Conservation (phyloP, 2,113 vertebrate genomes). For the Struthio camelus region DNA sequence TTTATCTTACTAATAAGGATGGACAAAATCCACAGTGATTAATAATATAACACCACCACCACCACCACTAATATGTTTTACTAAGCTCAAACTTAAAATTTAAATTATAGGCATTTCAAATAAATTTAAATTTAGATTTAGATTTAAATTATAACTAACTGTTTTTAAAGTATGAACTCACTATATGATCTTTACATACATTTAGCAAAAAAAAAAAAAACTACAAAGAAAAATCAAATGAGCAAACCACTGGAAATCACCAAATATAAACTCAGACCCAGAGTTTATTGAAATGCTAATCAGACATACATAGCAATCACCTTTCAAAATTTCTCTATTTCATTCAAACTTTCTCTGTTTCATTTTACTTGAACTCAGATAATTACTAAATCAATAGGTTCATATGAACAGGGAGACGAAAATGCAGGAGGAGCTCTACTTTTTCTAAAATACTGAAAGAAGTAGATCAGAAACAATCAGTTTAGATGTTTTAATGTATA, state of each 20-base stretch:
- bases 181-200: not conserved
- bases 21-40: not conserved
- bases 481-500: no score
- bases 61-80: not conserved
- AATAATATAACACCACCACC: not conserved
- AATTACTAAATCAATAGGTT: not conserved
- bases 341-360: not conserved
- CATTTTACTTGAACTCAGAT: not conserved
- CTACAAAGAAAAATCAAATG: not conserved
- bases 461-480: not conserved
- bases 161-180: not conserved
- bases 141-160: not conserved
- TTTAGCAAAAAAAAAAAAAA: not conserved
- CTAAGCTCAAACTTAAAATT: not conserved
- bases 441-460: not conserved
- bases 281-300: not conserved
- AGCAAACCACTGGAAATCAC: not conserved
- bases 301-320: not conserved
- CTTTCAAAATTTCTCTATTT: not conserved
- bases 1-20: not conserved
- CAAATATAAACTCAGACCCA: not conserved
- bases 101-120: not conserved
- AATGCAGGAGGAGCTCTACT: not conserved
- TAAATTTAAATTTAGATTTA: not conserved
- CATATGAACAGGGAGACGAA: not conserved